Base-by-base conservation (phyloP, 2,113 vertebrate genomes). In the Taurulus bubalis region DNA sequence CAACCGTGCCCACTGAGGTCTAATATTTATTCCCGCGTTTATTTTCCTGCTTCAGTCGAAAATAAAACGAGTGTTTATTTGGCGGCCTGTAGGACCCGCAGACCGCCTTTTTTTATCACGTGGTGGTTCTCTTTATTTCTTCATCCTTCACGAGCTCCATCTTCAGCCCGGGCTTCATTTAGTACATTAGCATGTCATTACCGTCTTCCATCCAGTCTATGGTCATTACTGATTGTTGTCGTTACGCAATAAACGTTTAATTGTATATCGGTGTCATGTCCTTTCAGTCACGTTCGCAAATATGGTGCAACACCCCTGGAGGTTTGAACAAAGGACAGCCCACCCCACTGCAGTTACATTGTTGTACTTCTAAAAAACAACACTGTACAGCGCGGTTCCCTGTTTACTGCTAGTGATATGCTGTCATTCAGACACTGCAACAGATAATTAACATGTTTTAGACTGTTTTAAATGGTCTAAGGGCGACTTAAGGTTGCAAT, bases 161-260 rank as follows among this genome's bases (percentile, higher is more conserved):
- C 15, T 58, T 30, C 16, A 30, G 20, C 36, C 14, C 24, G 49
- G 49, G 22, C 73, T 53, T 24, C 3, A 62, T 49, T 26, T 42
- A 24, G 2, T 18, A 58, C 26, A 67, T 18, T 36, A 22, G 75
- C 75, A 77, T 68, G 53, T 56, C 53, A 58, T 28, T 7, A 55
- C 51, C 10, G 9, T 11, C 51, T 45, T 6, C 8, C 20, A 51
- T 22, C 16, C 45, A 55, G 9, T 55, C 10, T 14, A 56, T 58
- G 55, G 64, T 68, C 14, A 12, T 40, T n/a, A n/a, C 55, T 70
- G 45, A 30, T 20, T 77, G 56, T 70, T 76, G 55, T 77, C 47
- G 47, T 70, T 64, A 14, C 26, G 26, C n/a, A 79, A 79, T 71
- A 79, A 79, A 79, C 8, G 18, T 58, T 32, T 22, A 63, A 79